phyloP scores from a whole-genome alignment of 2,888 invertebrate species.

The Unio pictorum region DNA sequence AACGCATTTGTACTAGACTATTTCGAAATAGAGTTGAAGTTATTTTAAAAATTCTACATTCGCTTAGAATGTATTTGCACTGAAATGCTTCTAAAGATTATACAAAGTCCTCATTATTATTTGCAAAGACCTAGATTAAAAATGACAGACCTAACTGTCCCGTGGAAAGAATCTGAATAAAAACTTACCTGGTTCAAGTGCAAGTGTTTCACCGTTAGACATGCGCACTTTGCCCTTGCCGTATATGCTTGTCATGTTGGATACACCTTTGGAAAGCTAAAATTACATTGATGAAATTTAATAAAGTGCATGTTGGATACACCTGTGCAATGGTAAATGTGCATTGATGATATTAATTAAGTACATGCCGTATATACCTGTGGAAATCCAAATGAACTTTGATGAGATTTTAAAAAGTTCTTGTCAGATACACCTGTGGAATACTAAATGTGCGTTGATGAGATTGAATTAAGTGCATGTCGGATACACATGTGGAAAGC shows the following conservation, averaged over 20 bases:
- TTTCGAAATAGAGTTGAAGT: too few species aligned
- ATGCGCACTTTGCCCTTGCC: slow-evolving; percentile 44
- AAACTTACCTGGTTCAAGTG: slow-evolving; percentile 36
- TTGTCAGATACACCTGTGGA: slow-evolving; percentile 22
- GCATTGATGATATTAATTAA: too few species aligned
- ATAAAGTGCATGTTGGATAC: slow-evolving; percentile 1
- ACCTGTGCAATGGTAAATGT: neutral
- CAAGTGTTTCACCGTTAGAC: slow-evolving; percentile 33
- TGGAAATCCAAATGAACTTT: too few species aligned
- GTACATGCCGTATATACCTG: slow-evolving; percentile 21
- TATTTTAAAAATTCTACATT: too few species aligned
- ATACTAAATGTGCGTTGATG: too few species aligned
- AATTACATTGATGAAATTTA: too few species aligned
- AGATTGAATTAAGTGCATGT: too few species aligned
- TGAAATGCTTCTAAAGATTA: too few species aligned
- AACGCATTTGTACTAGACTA: too few species aligned
- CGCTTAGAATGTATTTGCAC: neutral
- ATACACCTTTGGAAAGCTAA: neutral
- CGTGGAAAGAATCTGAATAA: neutral
- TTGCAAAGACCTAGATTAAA: neutral
- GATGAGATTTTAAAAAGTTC: neutral
- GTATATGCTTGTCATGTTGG: slow-evolving; percentile 45
- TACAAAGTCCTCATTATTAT: too few species aligned
- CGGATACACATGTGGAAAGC: too few species aligned
- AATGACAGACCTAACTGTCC: neutral